Conservation (phyloP, 2,113 vertebrate genomes). For the Xenopus borealis region DNA sequence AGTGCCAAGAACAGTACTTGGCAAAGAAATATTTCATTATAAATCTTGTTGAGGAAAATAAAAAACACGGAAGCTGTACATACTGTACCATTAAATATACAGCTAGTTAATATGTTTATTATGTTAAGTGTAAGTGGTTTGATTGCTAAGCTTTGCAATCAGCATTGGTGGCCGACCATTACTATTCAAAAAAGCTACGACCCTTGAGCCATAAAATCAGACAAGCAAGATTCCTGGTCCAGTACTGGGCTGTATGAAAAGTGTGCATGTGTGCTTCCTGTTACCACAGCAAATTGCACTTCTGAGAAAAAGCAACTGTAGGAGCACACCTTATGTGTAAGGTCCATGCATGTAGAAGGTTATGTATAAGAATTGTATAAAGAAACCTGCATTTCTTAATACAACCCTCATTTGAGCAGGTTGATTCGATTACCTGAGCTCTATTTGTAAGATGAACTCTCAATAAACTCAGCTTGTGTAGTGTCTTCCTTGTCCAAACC, state of each 20-base stretch:
- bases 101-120: too few species aligned
- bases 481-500: constrained; percentile 90
- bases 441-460: constrained; percentile 56
- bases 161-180: too few species aligned
- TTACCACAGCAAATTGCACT: constrained; percentile 1
- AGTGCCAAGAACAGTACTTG: not conserved
- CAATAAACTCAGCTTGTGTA: constrained; percentile 84
- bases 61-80: too few species aligned
- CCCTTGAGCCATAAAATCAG: not conserved
- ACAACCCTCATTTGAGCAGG: constrained; percentile 15
- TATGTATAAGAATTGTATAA: not conserved
- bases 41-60: too few species aligned
- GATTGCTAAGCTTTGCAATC: too few species aligned
- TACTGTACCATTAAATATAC: too few species aligned
- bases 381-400: not conserved
- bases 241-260: constrained; percentile 13
- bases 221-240: not conserved
- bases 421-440: constrained; percentile 69
- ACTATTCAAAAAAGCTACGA: not conserved
- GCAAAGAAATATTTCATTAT: too few species aligned
- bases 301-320: constrained; percentile 1
- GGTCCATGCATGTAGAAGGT: constrained; percentile 1
- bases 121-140: too few species aligned
- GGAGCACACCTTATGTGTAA: constrained; percentile 6
- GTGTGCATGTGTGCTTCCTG: not conserved